Evolutionary conservation across 2,888 invertebrate genomes (phyloP), one percentile per base, ranked within the genome.

Genomic region (Tenodera sinensis): DNA sequence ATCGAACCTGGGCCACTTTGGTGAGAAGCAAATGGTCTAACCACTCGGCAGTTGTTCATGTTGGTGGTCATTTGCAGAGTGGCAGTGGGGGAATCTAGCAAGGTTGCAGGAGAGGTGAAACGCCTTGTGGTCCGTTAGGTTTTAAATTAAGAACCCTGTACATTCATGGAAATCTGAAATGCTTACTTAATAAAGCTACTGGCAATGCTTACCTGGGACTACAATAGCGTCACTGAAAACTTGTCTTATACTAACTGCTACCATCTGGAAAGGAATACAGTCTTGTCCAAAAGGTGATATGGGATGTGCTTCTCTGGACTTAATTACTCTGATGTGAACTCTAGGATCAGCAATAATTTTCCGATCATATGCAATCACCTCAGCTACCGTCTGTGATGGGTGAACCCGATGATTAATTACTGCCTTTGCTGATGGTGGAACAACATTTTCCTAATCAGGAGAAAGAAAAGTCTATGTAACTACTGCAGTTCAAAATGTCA

Each of bases 361-460:
- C 27, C 90, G 89, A 85, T 93, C 92, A 91, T 91, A 91, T 82
- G 92, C 91, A 9, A 93, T 42, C 14, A 92, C 94, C 91, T 94
- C 93, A 89, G 92, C 91, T 3, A 94, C 91, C 27, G 93, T 92
- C 91, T 94, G 93, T 14, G 93, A 92, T 12, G 94, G 94, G 91
- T 94, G 94, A 47, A 94, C 92, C 81, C 94, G 92, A 90, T 94
- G 94, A 91, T 94, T 94, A 30, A 94, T 92, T 28, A 92, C 91
- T 9, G 94, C 94, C 83, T 91, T 91, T 20, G 94, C 94, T 9
- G 91, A 91, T 25, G 93, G 92, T 4, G 94, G 93, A 84, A 94
- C 91, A 6, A 94, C 93, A 92, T 94, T 94, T n/a, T 87, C 87
- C 87, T 87, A 81, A 7, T 20, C 28, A 30, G 14, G 25, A 84